phyloP scores from a whole-genome alignment of 2,888 invertebrate genomes.

The Octonoba sinensis region DNA sequence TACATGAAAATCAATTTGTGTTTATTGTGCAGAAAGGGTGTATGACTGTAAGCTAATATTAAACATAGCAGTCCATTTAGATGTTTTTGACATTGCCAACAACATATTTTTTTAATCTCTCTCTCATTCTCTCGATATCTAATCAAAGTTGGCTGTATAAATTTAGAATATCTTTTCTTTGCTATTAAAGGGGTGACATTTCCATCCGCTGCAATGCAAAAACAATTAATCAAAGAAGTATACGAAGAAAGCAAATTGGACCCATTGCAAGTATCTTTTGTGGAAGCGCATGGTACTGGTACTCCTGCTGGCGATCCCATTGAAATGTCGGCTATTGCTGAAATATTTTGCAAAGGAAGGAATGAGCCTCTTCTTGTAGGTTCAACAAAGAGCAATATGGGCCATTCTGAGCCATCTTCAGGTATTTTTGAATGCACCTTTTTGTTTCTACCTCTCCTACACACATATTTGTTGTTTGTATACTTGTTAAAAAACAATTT shows the following conservation, averaged over 20 bases:
- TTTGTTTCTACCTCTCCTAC: no score
- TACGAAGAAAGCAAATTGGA: conserved; percentile 86
- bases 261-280: conserved; percentile 87
- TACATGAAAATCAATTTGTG: no score
- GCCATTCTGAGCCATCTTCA: conserved; percentile 85
- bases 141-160: no score
- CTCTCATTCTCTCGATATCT: no score
- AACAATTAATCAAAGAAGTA: conserved; percentile 78
- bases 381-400: conserved; percentile 98
- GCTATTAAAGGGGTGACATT: conserved; percentile 73
- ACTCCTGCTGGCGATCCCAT: conserved; percentile 99
- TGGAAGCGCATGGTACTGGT: conserved; percentile 98
- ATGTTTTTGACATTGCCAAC: no score
- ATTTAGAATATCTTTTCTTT: neutral
- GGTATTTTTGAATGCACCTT: conserved; percentile 20
- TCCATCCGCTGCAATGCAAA: conserved; percentile 78
- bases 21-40: no score
- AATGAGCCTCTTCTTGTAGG: conserved; percentile 87
- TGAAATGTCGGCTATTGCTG: conserved; percentile 94
- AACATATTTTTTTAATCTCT: no score
- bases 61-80: no score
- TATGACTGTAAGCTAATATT: no score
- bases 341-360: conserved; percentile 88
- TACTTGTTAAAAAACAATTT: no score
- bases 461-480: no score